Conservation (phyloP, 2,113 vertebrate genomes). For the Onychostoma macrolepis region DNA sequence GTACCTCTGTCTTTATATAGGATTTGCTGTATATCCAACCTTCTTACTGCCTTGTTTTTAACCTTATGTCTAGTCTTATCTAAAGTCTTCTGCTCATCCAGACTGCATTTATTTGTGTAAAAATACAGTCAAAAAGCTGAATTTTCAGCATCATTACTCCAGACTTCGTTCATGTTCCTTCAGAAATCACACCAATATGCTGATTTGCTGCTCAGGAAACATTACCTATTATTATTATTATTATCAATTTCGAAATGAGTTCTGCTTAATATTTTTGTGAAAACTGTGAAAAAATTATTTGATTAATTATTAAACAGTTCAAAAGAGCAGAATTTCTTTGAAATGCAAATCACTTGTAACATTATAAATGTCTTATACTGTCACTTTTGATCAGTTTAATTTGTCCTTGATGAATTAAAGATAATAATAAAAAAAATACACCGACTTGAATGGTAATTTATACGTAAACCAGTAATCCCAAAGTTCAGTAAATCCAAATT, state of each 20-base stretch:
- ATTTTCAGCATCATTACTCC: no score
- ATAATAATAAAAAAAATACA: neutral
- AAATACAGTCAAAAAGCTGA: neutral
- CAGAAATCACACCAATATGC: neutral
- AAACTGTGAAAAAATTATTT: neutral
- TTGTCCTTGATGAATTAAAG: neutral
- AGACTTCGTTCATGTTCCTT: neutral
- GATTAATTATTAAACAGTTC: neutral
- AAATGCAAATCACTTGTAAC: neutral
- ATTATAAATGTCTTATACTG: neutral
- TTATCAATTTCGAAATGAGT: neutral
- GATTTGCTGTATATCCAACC: neutral
- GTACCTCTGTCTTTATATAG: neutral
- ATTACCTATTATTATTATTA: neutral
- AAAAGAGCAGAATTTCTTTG: neutral
- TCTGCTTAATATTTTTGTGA: neutral
- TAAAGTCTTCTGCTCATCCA: no score
- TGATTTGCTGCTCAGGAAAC: neutral
- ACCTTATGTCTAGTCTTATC: neutral
- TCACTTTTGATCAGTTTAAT: neutral
- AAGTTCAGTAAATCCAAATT: neutral
- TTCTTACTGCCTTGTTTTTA: neutral
- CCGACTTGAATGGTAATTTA: neutral
- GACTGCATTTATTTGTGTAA: neutral
- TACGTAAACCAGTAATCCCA: neutral